A percentile compares a stretch with the other conserved stretches of the same genome.
These are phyloP conservation scores for Stegophylla sp. DNA, from an alignment of 2,888 invertebrate species.

Conservation along the genomic window DNA sequence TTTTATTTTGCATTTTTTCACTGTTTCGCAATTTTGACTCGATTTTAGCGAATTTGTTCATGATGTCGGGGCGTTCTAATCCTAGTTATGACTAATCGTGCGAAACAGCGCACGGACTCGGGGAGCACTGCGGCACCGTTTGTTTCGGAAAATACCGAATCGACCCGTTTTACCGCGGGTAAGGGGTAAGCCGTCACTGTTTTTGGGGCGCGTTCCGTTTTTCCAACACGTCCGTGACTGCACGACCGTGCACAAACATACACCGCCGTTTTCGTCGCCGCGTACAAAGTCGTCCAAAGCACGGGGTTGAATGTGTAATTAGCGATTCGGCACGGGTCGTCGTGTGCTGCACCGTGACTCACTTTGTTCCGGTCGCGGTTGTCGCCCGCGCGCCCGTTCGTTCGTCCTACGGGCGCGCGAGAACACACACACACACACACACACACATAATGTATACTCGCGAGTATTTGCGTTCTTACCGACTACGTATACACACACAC, in stretches of 20 bases:
- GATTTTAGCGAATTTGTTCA: too few relatives aligned
- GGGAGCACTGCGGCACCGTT: too few relatives aligned
- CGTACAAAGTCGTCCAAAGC: slow-evolving; percentile 39
- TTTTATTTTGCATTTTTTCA: too few relatives aligned
- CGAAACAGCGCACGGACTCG: too few relatives aligned
- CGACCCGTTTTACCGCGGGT: too few relatives aligned
- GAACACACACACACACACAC: not conserved
- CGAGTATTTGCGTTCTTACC: too few relatives aligned
- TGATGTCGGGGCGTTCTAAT: too few relatives aligned
- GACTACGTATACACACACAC: not conserved
- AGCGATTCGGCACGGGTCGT: slow-evolving; percentile 53
- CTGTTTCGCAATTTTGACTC: too few relatives aligned
- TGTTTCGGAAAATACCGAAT: too few relatives aligned
- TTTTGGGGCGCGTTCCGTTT: not conserved
- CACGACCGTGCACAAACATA: not conserved
- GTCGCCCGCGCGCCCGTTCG: not conserved
- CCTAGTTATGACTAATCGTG: too few relatives aligned
- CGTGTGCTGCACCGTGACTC: slow-evolving; percentile 46
- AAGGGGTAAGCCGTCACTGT: too few relatives aligned
- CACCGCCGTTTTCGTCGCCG: not conserved
- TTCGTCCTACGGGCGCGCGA: not conserved
- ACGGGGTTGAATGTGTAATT: slow-evolving; percentile 43
- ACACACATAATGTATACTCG: too few relatives aligned
- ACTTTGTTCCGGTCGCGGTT: slow-evolving; percentile 40
- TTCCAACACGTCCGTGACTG: not conserved